Evolutionary conservation across 2,888 invertebrate genomes (phyloP).

Genomic region (Cremastinae sp.): DNA sequence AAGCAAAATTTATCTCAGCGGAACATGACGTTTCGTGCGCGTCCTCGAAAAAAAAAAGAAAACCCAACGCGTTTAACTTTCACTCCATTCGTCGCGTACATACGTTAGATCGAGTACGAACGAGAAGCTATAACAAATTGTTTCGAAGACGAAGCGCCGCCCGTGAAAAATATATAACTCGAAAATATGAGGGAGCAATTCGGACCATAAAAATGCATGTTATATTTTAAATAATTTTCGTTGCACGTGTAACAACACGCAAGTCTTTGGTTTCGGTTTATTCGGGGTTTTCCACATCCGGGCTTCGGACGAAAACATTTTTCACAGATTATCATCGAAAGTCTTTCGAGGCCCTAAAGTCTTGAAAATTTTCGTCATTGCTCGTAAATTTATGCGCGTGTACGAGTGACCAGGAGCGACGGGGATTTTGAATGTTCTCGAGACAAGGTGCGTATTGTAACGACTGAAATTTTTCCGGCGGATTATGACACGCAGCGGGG

Average conservation of each 20-base stretch:
- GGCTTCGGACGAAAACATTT: conserved; percentile 8
- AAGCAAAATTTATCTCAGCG: no score
- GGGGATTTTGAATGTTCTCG: not conserved
- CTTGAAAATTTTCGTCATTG: not conserved
- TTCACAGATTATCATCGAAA: not conserved
- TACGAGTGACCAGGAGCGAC: not conserved
- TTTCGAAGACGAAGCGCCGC: no score
- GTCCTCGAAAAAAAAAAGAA: conserved; percentile 13
- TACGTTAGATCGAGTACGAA: not conserved
- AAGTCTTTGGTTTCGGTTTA: not conserved
- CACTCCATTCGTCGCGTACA: no score
- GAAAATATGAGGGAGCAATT: no score
- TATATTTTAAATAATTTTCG: no score
- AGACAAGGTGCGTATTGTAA: no score
- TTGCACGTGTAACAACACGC: not conserved
- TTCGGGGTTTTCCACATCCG: conserved; percentile 27
- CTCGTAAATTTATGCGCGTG: not conserved
- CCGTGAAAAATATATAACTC: no score
- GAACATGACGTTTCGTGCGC: no score
- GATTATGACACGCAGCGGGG: no score
- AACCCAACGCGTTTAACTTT: no score
- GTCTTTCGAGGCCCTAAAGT: not conserved
- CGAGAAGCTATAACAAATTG: not conserved
- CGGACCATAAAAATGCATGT: no score
- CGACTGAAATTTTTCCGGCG: no score